Base-by-base conservation (phyloP, 1,140 invertebrate genomes). In the Nasonia longicornis region DNA sequence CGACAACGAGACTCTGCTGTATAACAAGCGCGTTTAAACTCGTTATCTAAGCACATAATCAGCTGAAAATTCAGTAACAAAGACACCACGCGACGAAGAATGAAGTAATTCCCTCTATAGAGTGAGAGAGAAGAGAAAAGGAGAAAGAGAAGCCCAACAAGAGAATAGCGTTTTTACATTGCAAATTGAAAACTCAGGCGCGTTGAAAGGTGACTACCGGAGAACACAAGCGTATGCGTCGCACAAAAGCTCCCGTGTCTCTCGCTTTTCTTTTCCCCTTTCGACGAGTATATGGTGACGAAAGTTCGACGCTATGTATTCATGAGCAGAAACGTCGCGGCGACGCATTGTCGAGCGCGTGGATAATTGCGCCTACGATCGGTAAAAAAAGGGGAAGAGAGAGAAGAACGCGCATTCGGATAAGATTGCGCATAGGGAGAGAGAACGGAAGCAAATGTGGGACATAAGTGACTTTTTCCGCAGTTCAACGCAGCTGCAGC, bases 81-180 rank as follows among this genome's bases (percentile, higher is more conserved):
- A 52, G 22, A 26, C 63, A n/a, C 20, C 26, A n/a, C 63, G 8
- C 63, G 20, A 14, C 26, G 26, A 29, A 70, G 14, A 35, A 16
- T 71, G 69, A 67, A 69, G 35, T 48, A 69, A 35, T 6, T 6
- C 48, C 7, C 8, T 10, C 31, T 35, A 6, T 4, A 16, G 16
- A 52, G 52, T 0, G 22, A 77, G 35, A 69, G 42, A 69, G 8
- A 45, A 69, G 20, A 29, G 14, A 67, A 69, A 48, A 67, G 6
- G 22, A 12, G 26, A 29, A 38, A 45, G n/a, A 29, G 22, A 42
- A 38, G 10, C 38, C 2, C 11, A 31, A 7, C n/a, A 6, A 45
- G 38, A 52, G 45, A 79, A 71, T 52, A 71, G 16, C 16, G 71
- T n/a, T 35, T 79, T 79, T 71, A 63, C 22, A 71, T 71, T 79